Percentiles rank a stretch among this genome's conserved stretches.
Conservation (phyloP, 2,888 invertebrate species). For the Rhagium mordax region DNA sequence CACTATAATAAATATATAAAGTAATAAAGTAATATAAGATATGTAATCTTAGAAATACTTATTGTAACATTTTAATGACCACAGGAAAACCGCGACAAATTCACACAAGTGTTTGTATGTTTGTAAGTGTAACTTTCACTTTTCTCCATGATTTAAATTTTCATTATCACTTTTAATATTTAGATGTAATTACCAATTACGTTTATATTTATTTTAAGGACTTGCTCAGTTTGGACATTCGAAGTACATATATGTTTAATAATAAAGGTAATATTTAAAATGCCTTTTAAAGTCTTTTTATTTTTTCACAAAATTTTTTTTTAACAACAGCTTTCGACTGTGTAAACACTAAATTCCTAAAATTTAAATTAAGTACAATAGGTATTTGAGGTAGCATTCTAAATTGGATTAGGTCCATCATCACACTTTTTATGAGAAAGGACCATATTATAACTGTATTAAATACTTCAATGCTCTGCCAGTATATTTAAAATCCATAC, state of each 20-base stretch:
- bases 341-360: too few species aligned
- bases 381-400: too few species aligned
- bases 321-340: too few species aligned
- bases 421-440: too few species aligned
- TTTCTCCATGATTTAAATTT: slow-evolving; percentile 3
- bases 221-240: background rate
- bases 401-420: too few species aligned
- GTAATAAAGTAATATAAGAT: background rate
- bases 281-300: too few species aligned
- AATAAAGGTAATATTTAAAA: too few species aligned
- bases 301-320: too few species aligned
- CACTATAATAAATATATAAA: background rate
- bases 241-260: background rate
- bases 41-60: background rate
- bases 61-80: background rate
- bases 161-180: background rate
- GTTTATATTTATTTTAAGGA: slow-evolving; percentile 7
- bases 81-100: background rate
- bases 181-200: background rate
- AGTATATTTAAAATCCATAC: too few species aligned
- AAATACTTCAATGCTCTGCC: too few species aligned
- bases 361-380: too few species aligned
- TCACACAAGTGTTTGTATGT: background rate
- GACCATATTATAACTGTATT: too few species aligned
- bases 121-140: background rate